Conservation (phyloP, 1,140 invertebrate species). For the Ostrea denselamellosa region DNA sequence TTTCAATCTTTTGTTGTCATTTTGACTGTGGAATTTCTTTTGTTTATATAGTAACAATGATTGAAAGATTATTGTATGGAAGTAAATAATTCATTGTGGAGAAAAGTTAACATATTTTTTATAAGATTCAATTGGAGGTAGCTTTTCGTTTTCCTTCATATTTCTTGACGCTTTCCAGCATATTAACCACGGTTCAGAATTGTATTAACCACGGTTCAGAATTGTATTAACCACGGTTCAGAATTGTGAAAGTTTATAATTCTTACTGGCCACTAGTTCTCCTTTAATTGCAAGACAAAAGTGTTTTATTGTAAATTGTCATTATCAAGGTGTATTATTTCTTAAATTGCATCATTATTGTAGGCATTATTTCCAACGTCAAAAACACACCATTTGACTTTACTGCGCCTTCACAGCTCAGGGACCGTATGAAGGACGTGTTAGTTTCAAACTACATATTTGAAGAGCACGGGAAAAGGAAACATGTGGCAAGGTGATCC, state of each 20-base stretch:
- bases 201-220: slow-evolving; percentile 51
- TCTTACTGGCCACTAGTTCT: no score
- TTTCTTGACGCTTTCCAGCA: neutral
- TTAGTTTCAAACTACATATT: slow-evolving; percentile 84
- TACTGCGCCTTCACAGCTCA: slow-evolving; percentile 81
- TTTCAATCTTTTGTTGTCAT: no score
- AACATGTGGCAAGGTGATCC: slow-evolving; percentile 70
- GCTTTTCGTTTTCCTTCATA: neutral
- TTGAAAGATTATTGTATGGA: no score
- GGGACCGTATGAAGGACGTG: slow-evolving; percentile 63
- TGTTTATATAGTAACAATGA: no score
- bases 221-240: slow-evolving; percentile 52
- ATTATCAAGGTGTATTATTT: no score
- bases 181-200: slow-evolving; percentile 52
- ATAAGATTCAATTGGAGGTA: no score
- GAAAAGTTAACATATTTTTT: no score
- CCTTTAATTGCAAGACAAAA: no score
- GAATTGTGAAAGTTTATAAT: neutral
- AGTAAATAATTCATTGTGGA: no score
- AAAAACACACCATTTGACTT: slow-evolving; percentile 86
- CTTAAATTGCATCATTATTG: no score
- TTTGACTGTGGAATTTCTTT: no score
- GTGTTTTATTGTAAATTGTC: no score
- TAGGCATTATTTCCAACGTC: slow-evolving; percentile 85
- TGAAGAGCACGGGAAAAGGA: slow-evolving; percentile 62